These are phyloP conservation scores for Aplodontia rufa DNA, from an alignment of 2,113 vertebrate species.

Conservation along the genomic window DNA sequence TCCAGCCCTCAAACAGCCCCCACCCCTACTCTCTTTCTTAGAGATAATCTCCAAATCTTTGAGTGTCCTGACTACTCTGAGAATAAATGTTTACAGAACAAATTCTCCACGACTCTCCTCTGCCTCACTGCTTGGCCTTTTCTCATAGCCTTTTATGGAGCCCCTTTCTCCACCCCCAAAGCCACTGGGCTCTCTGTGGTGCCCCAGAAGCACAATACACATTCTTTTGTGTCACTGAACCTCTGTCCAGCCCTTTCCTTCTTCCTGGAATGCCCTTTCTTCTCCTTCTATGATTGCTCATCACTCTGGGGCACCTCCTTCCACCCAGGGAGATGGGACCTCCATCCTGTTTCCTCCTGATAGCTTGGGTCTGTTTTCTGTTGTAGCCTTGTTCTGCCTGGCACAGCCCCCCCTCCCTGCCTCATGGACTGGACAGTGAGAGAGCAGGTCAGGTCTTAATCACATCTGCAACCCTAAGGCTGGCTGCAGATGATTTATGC, in stretches of 20 bases:
- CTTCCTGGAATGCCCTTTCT: neutral
- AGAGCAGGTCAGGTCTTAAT: neutral
- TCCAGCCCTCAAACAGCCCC: neutral
- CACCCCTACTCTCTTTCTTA: neutral
- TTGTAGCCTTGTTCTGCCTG: neutral
- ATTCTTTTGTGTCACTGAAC: neutral
- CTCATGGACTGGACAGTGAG: neutral
- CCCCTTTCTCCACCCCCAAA: neutral
- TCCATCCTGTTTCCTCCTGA: neutral
- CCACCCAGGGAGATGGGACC: neutral
- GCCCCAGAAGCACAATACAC: neutral
- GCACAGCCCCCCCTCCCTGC: neutral
- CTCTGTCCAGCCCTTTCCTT: neutral
- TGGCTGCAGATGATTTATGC: accelerated
- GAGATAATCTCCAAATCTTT: neutral
- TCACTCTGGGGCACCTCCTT: neutral
- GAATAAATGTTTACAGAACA: neutral
- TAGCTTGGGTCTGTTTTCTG: neutral
- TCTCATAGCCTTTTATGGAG: neutral
- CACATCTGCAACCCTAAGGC: neutral
- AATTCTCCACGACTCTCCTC: neutral
- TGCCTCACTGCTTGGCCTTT: neutral
- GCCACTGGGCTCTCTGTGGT: neutral
- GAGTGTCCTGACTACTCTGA: neutral
- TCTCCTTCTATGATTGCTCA: neutral